Conservation (phyloP, 1,140 invertebrate genomes). For the Bombyx mandarina region DNA sequence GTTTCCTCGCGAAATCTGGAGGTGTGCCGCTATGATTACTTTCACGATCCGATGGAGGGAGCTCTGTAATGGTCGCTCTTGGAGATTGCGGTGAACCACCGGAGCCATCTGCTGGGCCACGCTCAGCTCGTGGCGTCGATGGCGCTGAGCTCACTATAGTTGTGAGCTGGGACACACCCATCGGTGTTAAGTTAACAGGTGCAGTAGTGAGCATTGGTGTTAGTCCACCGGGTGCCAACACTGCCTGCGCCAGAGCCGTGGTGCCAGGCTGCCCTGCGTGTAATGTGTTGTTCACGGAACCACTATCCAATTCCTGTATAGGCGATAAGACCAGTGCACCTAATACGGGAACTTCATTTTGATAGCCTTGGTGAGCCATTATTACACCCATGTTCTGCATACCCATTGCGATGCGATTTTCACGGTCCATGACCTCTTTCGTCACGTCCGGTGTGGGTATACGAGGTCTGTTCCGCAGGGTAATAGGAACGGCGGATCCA, state of each 20-base stretch:
- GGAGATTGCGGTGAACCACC: constrained; percentile 30
- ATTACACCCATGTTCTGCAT: constrained; percentile 75
- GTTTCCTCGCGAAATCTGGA: constrained; percentile 39
- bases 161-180: constrained; percentile 56
- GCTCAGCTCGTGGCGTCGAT: constrained; percentile 43
- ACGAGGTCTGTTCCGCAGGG: constrained; percentile 81
- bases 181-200: constrained; percentile 61
- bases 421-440: constrained; percentile 81
- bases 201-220: constrained; percentile 73
- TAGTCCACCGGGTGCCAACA: constrained; percentile 76
- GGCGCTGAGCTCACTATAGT: constrained; percentile 60
- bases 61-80: constrained; percentile 44
- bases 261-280: constrained; percentile 78
- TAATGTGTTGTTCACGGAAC: constrained; percentile 78
- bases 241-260: constrained; percentile 79
- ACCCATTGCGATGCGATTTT: constrained; percentile 72
- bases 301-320: constrained; percentile 81
- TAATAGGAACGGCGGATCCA: constrained; percentile 75
- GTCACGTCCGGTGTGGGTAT: constrained; percentile 90
- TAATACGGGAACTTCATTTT: constrained; percentile 78
- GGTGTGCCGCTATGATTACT: constrained; percentile 47
- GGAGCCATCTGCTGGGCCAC: constrained; percentile 25
- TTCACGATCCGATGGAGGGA: constrained; percentile 42
- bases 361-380: constrained; percentile 75
- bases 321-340: constrained; percentile 83